Evolutionary conservation across 2,113 vertebrate genomes (phyloP).

Genomic region (Myiozetetes cayanensis): DNA sequence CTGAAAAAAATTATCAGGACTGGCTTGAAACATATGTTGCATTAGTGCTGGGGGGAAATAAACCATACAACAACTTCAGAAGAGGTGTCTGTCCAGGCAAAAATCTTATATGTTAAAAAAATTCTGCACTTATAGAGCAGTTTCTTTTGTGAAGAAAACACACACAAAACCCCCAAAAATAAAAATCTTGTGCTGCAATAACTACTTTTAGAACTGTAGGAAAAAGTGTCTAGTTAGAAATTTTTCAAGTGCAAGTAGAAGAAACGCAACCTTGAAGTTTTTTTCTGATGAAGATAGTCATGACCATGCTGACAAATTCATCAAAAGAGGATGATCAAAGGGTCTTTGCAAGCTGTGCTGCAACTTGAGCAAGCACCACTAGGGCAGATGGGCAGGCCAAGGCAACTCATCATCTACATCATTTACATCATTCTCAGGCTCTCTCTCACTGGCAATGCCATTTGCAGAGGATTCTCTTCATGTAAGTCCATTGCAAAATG

Average conservation of each 20-base stretch:
- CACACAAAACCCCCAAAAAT: neutral
- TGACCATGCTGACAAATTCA: neutral
- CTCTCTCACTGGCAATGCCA: neutral
- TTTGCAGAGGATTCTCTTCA: neutral
- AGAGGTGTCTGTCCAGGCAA: neutral
- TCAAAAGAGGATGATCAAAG: neutral
- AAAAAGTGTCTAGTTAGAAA: neutral
- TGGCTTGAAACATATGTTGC: constrained; percentile 32
- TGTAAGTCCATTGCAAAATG: neutral
- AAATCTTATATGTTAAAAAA: neutral
- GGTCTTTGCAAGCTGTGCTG: neutral
- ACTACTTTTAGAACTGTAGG: neutral
- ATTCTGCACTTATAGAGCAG: neutral
- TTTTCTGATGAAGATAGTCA: neutral
- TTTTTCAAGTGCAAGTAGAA: neutral
- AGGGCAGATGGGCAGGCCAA: neutral
- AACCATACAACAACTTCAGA: constrained; percentile 7
- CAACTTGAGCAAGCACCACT: neutral
- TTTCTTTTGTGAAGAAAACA: neutral
- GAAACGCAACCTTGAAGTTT: neutral
- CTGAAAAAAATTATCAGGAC: constrained; percentile 34
- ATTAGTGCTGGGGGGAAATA: neutral
- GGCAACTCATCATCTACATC: neutral
- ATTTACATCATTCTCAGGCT: neutral
- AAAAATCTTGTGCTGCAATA: neutral